These are phyloP conservation scores for Chirona hameri DNA, from an alignment of 2,888 invertebrate genomes.

Conservation along the genomic window DNA sequence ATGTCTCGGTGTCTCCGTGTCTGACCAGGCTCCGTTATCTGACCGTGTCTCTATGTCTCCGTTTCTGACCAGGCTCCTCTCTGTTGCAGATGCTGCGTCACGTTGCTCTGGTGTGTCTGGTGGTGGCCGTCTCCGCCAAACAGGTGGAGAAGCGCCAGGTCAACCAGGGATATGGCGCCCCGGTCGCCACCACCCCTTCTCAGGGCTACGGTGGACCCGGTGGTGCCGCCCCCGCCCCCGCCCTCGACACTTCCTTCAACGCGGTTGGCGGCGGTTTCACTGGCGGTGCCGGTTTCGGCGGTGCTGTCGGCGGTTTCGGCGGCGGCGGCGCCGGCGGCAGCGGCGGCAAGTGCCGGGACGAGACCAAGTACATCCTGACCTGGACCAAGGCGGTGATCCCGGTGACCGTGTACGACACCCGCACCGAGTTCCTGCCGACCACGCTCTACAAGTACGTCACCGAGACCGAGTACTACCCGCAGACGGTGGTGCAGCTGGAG, in stretches of 20 bases:
- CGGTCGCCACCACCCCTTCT: background rate
- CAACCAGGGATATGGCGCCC: background rate
- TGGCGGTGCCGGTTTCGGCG: no score
- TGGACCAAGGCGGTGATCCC: background rate
- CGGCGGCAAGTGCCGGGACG: background rate
- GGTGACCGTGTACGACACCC: background rate
- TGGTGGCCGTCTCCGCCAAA: constrained; percentile 8
- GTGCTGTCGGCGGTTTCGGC: no score
- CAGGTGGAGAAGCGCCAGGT: constrained; percentile 27
- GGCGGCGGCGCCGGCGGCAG: background rate
- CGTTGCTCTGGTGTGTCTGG: constrained; percentile 9
- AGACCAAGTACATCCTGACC: background rate
- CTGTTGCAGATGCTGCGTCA: constrained; percentile 26
- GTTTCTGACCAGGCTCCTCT: background rate
- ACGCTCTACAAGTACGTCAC: background rate
- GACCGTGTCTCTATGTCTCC: no score
- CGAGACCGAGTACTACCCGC: background rate
- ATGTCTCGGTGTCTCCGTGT: no score
- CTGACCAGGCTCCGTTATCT: no score
- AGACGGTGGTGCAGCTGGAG: background rate
- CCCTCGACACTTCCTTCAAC: constrained; percentile 22
- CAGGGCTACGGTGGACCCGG: background rate
- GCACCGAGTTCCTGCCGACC: background rate
- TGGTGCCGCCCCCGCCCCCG: background rate
- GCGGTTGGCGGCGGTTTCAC: background rate